These are phyloP conservation scores for Drosophila bipectinata DNA, from an alignment of 1,140 invertebrate species.

Conservation along the genomic window DNA sequence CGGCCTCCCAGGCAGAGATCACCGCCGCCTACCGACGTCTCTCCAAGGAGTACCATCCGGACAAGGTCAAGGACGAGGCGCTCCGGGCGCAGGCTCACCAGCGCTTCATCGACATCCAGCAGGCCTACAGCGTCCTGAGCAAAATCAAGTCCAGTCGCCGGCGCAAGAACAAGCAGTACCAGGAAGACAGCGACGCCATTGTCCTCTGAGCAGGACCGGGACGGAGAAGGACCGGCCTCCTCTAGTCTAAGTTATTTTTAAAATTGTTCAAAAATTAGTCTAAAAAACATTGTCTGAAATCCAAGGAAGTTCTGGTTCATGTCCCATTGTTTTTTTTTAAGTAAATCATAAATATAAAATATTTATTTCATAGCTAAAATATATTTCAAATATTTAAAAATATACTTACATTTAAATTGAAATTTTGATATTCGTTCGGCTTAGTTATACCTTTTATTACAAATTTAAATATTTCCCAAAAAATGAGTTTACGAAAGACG, in stretches of 20 bases:
- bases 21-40: conserved; percentile 91
- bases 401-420: not conserved
- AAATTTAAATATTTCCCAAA: not conserved
- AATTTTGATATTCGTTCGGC: not conserved
- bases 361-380: not conserved
- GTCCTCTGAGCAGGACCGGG: conserved; percentile 34
- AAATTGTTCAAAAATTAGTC: not conserved
- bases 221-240: not conserved
- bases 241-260: conserved; percentile 13
- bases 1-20: conserved; percentile 93
- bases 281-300: not conserved
- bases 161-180: conserved; percentile 88
- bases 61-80: conserved; percentile 91
- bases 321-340: not conserved
- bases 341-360: not conserved
- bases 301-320: no score
- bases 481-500: not conserved
- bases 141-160: conserved; percentile 91
- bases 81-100: conserved; percentile 89
- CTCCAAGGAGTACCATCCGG: conserved; percentile 95
- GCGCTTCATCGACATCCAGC: conserved; percentile 96
- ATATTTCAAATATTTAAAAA: not conserved
- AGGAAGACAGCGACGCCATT: conserved; percentile 62
- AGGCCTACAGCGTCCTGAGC: conserved; percentile 95
- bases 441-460: no score